Conservation (phyloP, 2,888 invertebrate species). For the Sesamia inferens region DNA sequence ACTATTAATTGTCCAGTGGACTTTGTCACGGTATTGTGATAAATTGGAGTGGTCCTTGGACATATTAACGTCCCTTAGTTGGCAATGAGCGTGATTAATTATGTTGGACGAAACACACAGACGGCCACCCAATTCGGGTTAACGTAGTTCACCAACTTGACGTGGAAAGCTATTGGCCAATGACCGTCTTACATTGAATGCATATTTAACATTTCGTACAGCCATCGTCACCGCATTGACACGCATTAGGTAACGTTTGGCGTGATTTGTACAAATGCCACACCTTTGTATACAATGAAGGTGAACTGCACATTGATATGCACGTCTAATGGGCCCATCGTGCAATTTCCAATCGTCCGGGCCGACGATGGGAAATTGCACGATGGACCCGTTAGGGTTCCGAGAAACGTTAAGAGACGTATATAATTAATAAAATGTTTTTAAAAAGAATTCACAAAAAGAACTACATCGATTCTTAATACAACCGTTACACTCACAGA, state of each 20-base stretch:
- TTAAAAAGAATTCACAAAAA: no score
- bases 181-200: conserved; percentile 64
- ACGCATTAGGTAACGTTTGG: conserved; percentile 54
- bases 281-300: conserved; percentile 36
- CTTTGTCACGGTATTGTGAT: conserved; percentile 80
- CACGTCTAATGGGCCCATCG: background rate
- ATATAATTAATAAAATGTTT: background rate
- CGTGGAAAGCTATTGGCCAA: conserved; percentile 64
- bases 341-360: background rate
- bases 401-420: background rate
- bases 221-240: conserved; percentile 37
- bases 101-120: conserved; percentile 76
- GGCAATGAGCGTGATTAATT: conserved; percentile 84
- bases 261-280: conserved; percentile 44
- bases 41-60: conserved; percentile 85
- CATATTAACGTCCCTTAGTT: conserved; percentile 82
- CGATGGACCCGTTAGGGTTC: background rate
- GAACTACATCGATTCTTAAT: no score
- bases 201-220: conserved; percentile 50
- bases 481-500: no score
- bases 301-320: conserved; percentile 19
- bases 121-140: conserved; percentile 82
- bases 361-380: background rate
- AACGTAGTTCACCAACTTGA: conserved; percentile 84
- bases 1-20: conserved; percentile 78